Evolutionary conservation across 2,797 vertebrate species (phyloP).

Genomic region (Craterocephalus amniculus): DNA sequence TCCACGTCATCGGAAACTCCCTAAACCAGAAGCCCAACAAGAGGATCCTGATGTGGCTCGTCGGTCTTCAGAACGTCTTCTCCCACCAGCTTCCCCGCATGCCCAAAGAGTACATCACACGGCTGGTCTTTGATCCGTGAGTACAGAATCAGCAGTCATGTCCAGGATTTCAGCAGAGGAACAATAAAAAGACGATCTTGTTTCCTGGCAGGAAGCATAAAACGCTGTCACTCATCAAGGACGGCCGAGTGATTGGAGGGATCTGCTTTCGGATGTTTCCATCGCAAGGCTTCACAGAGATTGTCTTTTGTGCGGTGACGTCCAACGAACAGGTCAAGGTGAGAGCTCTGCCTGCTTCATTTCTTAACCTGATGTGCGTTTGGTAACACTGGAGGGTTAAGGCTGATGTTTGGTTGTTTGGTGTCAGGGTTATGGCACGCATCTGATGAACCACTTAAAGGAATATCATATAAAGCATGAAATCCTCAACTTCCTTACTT

Average conservation of each 20-base stretch:
- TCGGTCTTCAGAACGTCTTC: slow-evolving; percentile 98
- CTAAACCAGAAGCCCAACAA: slow-evolving; percentile 97
- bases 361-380: not conserved
- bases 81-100: slow-evolving; percentile 97
- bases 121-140: slow-evolving; percentile 98
- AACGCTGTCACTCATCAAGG: slow-evolving; percentile 97
- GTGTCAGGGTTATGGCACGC: slow-evolving; percentile 94
- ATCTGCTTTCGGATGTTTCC: slow-evolving; percentile 99
- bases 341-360: slow-evolving; percentile 30
- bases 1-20: slow-evolving; percentile 96
- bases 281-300: slow-evolving; percentile 98
- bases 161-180: not conserved
- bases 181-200: not conserved
- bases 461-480: slow-evolving; percentile 99
- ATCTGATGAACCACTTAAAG: slow-evolving; percentile 99
- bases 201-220: slow-evolving; percentile 92
- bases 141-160: slow-evolving; percentile 54
- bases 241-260: slow-evolving; percentile 98
- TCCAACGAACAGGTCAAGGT: slow-evolving; percentile 99
- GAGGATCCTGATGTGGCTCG: slow-evolving; percentile 98
- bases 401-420: slow-evolving; percentile 22
- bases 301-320: slow-evolving; percentile 98
- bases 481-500: slow-evolving; percentile 97
- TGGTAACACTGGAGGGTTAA: not conserved
- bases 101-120: slow-evolving; percentile 98